These are phyloP conservation scores for Ceratotherium simum DNA, from an alignment of 2,113 vertebrate species.

Conservation along the genomic window DNA sequence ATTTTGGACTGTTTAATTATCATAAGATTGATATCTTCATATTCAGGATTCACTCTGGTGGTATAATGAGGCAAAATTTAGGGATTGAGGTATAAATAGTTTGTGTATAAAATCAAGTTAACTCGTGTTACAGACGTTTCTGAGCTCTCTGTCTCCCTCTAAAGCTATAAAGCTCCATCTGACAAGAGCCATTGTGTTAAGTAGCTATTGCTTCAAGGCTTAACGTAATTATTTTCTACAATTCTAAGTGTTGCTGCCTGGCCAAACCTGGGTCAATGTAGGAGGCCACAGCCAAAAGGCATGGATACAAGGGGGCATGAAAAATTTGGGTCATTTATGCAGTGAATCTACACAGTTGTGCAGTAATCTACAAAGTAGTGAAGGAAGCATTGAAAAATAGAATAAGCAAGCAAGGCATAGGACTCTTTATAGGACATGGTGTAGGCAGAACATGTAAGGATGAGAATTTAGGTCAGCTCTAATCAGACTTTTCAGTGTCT, in stretches of 20 bases:
- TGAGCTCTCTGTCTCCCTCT: neutral
- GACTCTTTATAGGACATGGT: neutral
- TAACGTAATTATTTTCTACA: neutral
- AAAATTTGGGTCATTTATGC: neutral
- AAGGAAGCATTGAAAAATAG: neutral
- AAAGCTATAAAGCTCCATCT: neutral
- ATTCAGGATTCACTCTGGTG: neutral
- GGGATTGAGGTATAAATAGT: neutral
- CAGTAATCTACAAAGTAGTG: neutral
- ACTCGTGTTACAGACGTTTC: neutral
- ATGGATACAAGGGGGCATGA: neutral
- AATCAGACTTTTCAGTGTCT: neutral
- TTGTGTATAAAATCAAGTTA: neutral
- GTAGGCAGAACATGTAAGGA: neutral
- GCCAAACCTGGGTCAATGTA: rapidly evolving
- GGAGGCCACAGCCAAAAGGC: neutral
- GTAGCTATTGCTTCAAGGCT: neutral
- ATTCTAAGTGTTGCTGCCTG: neutral
- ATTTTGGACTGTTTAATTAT: neutral
- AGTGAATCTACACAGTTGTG: neutral
- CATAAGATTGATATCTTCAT: neutral
- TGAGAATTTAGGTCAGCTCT: neutral
- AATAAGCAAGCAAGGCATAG: neutral
- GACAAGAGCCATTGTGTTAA: neutral
- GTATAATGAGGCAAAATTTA: neutral